Percentiles rank a stretch among this genome's conserved stretches.
Conservation (phyloP, 1,140 invertebrate genomes). For the Zaprionus vittiger region DNA sequence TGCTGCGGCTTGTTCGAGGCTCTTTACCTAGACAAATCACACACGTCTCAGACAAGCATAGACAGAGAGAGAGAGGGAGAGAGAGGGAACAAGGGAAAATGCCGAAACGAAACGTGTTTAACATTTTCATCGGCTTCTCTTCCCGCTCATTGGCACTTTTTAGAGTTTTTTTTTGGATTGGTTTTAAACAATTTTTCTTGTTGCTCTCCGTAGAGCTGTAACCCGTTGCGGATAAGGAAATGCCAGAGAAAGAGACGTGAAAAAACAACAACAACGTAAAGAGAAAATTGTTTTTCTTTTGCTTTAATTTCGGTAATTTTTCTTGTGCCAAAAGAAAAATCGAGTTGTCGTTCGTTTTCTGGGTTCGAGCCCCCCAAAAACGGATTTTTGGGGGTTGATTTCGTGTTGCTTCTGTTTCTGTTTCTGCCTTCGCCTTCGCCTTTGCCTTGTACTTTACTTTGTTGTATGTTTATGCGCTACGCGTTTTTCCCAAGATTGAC, state of each 20-base stretch:
- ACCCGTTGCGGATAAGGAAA: slow-evolving; percentile 58
- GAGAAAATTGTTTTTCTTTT: slow-evolving; percentile 81
- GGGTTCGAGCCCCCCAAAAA: slow-evolving; percentile 51
- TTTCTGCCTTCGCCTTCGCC: slow-evolving; percentile 7
- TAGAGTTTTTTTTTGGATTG: slow-evolving; percentile 36
- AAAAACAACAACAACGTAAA: slow-evolving; percentile 10
- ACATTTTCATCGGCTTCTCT: slow-evolving; percentile 60
- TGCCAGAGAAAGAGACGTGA: not conserved
- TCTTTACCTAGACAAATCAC: slow-evolving; percentile 67
- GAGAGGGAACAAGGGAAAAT: slow-evolving; percentile 29
- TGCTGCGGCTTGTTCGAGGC: slow-evolving; percentile 31
- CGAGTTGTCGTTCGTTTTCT: slow-evolving; percentile 66
- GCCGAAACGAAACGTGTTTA: slow-evolving; percentile 66
- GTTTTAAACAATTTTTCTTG: slow-evolving; percentile 80
- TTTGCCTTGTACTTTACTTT: slow-evolving; percentile 61
- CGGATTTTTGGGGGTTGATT: slow-evolving; percentile 64
- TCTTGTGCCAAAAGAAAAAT: slow-evolving; percentile 79
- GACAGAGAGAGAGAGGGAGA: not conserved
- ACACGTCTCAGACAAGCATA: slow-evolving; percentile 48
- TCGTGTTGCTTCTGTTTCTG: slow-evolving; percentile 37
- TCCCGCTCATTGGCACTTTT: slow-evolving; percentile 36
- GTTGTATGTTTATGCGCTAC: slow-evolving; percentile 81
- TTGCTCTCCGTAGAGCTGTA: slow-evolving; percentile 62
- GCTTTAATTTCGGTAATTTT: slow-evolving; percentile 82
- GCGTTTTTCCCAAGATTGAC: slow-evolving; percentile 83